These are phyloP conservation scores for Scolopax mira DNA, from an alignment of 2,113 vertebrate genomes.

Conservation along the genomic window DNA sequence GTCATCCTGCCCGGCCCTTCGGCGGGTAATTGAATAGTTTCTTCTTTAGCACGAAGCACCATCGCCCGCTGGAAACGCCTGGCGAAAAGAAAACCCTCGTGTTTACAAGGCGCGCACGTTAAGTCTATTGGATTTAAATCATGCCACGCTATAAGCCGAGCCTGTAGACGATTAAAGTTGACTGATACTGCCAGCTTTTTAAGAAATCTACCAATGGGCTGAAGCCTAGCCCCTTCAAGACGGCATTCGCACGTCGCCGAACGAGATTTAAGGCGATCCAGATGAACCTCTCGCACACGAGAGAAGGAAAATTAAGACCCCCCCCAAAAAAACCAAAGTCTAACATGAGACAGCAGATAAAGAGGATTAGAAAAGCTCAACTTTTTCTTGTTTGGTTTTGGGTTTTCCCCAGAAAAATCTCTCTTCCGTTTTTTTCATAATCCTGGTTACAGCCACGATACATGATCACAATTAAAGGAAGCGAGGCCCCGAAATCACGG, in stretches of 20 bases:
- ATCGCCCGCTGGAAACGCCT: constrained; percentile 48
- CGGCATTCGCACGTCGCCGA: neutral
- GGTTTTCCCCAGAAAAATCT: neutral
- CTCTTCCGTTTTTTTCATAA: neutral
- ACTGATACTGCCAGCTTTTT: constrained; percentile 30
- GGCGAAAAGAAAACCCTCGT: constrained; percentile 4
- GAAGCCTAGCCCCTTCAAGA: neutral
- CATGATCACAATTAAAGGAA: constrained; percentile 29
- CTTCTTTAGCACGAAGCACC: constrained; percentile 2
- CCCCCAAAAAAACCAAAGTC: neutral
- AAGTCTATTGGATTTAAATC: constrained; percentile 17
- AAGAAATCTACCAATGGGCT: constrained; percentile 19
- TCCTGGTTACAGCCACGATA: constrained; percentile 1
- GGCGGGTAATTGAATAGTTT: constrained; percentile 35
- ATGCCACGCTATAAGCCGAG: neutral
- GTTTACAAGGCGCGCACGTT: neutral
- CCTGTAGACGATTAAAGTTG: neutral
- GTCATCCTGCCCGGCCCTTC: constrained; percentile 58
- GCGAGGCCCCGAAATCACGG: neutral
- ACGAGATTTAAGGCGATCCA: neutral
- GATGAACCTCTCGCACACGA: constrained; percentile 33
- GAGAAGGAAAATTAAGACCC: constrained; percentile 31
- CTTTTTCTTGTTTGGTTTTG: constrained; percentile 5
- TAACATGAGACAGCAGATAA: constrained; percentile 1
- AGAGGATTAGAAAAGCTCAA: constrained; percentile 28